Evolutionary conservation across 1,140 invertebrate species (phyloP).

Genomic region (Trichomalopsis sarcophagae): DNA sequence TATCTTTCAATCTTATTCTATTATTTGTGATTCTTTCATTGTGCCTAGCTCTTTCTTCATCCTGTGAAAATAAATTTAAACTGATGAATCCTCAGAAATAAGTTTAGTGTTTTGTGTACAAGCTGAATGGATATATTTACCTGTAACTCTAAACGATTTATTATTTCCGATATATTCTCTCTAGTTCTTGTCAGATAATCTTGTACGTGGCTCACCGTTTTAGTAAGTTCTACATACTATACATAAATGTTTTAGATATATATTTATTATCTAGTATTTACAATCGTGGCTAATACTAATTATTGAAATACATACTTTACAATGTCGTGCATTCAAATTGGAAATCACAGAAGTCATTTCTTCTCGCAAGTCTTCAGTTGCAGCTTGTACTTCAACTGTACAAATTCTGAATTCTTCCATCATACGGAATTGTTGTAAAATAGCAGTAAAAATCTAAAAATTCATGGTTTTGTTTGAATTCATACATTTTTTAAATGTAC

Average conservation of each 20-base stretch:
- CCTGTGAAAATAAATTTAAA: conserved; percentile 54
- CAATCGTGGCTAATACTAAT: conserved; percentile 24
- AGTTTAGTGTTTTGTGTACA: conserved; percentile 29
- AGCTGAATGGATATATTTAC: conserved; percentile 55
- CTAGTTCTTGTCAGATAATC: conserved; percentile 62
- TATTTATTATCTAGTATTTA: not conserved
- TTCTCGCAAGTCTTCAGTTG: conserved; percentile 71
- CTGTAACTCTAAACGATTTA: conserved; percentile 64
- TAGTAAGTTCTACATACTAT: conserved; percentile 63
- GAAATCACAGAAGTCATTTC: conserved; percentile 64
- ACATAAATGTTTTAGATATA: not conserved
- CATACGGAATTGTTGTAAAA: conserved; percentile 64
- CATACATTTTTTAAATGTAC: not conserved
- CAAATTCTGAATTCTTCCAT: conserved; percentile 72
- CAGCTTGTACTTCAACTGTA: conserved; percentile 70
- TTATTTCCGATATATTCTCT: conserved; percentile 60
- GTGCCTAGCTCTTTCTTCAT: conserved; percentile 64
- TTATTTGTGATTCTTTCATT: conserved; percentile 63
- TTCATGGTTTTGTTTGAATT: conserved; percentile 10
- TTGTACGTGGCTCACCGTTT: conserved; percentile 61
- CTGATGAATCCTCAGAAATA: conserved; percentile 23
- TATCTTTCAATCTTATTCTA: conserved; percentile 64
- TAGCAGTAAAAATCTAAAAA: conserved; percentile 51
- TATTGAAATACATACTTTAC: conserved; percentile 59
- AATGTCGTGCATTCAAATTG: conserved; percentile 63